phyloP scores from a whole-genome alignment of 2,888 invertebrate species.

The Oscheius sp. region DNA sequence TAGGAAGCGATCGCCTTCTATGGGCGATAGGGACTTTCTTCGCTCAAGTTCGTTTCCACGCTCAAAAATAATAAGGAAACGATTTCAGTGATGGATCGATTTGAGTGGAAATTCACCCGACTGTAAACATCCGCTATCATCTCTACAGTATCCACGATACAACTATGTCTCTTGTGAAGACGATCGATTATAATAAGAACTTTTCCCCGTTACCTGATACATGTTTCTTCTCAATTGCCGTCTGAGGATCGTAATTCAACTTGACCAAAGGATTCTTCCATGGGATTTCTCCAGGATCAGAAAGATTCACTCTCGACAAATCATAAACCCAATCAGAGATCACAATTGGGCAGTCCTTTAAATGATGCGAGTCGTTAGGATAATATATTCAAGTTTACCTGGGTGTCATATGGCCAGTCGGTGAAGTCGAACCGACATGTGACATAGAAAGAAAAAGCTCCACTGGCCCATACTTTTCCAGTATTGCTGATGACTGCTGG shows the following conservation, averaged over 20 bases:
- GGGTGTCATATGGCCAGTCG: slow-evolving; percentile 67
- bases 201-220: slow-evolving; percentile 53
- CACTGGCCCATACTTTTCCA: slow-evolving; percentile 62
- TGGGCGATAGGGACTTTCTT: not conserved
- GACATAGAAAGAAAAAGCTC: slow-evolving; percentile 70
- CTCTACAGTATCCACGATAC: not conserved
- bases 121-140: not conserved
- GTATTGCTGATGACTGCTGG: slow-evolving; percentile 61
- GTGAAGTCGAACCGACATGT: slow-evolving; percentile 72
- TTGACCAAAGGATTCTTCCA: slow-evolving; percentile 62
- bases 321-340: slow-evolving; percentile 72
- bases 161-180: not conserved
- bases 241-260: slow-evolving; percentile 65
- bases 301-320: slow-evolving; percentile 67
- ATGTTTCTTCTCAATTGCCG: slow-evolving; percentile 59
- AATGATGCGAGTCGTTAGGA: slow-evolving; percentile 3
- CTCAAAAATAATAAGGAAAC: not conserved
- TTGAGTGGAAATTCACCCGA: slow-evolving; percentile 8
- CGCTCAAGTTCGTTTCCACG: not conserved
- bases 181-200: not conserved
- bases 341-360: slow-evolving; percentile 69
- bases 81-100: slow-evolving; percentile 1
- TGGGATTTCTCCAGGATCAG: slow-evolving; percentile 52
- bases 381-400: slow-evolving; percentile 46
- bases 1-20: slow-evolving; percentile 3